Evolutionary conservation across 2,797 vertebrate species (phyloP), one percentile per base, ranked within the genome.

Genomic region (Chloroceryle amazona): DNA sequence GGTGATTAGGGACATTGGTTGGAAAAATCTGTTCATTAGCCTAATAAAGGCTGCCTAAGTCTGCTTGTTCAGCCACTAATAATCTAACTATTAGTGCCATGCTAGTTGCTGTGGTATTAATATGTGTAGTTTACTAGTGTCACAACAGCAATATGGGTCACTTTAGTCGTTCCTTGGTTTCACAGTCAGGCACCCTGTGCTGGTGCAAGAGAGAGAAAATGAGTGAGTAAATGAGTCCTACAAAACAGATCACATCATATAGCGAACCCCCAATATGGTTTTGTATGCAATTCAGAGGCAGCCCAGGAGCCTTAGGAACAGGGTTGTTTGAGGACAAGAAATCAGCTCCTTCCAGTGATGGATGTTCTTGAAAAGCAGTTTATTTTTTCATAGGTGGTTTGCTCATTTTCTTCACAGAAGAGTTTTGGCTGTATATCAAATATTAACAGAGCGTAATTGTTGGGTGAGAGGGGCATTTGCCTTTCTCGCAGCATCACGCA

Each of bases 311-410:
- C 72, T 87, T 81, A 95, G 81, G 65, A 96, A 74, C 55, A 91
- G 92, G 98, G 98, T 98, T 98, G 96, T 97, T 75, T 98, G 95
- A 98, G 98, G 98, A 98, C 98, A 98, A 96, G 97, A 85, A 97
- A 97, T 19, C 82, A 97, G 58, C 82, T 78, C 83, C 94, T 97
- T 96, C 81, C 86, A 89, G 92, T 92, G 94, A 98, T 97, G 95
- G 93, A 97, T 98, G 97, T 97, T 98, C 97, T 98, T 98, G 98
- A 98, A 98, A 98, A 98, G 98, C 96, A 96, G 93, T 98, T 97
- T 96, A 96, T 97, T 97, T 98, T 97, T 96, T 54, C 97, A 96
- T 67, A 96, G 96, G 95, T 98, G 74, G 91, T 91, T 98, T n/a
- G 2, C 87, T 62, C 23, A 12, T 95, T 96, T 94, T 87, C 86